phyloP scores from a whole-genome alignment of 2,113 vertebrate species.

The Motacilla alba region DNA sequence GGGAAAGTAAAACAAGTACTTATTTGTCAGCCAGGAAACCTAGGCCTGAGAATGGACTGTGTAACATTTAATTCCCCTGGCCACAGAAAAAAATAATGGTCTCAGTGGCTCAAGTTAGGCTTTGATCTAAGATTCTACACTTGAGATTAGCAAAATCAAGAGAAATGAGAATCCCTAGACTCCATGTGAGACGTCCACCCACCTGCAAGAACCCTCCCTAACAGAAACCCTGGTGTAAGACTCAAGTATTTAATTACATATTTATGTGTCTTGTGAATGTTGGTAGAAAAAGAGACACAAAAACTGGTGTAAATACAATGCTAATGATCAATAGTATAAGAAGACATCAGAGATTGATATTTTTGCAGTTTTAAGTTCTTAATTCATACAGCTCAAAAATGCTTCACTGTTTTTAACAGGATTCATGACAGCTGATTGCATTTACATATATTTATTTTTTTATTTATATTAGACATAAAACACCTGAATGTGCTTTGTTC shows the following conservation, averaged over 20 bases:
- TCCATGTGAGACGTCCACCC: not conserved
- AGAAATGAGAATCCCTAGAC: not conserved
- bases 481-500: not conserved
- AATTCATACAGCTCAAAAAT: not conserved
- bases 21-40: not conserved
- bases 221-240: not conserved
- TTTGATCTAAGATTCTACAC: not conserved
- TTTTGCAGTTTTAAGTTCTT: not conserved
- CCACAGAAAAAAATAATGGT: not conserved
- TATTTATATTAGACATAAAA: not conserved
- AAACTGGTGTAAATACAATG: not conserved
- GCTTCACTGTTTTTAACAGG: not conserved
- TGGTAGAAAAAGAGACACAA: not conserved
- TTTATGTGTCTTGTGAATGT: not conserved
- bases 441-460: not conserved
- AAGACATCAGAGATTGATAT: not conserved
- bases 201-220: not conserved
- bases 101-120: not conserved
- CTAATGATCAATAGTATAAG: not conserved
- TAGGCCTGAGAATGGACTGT: not conserved
- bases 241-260: not conserved
- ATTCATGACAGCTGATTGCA: not conserved
- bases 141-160: not conserved
- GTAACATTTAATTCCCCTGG: not conserved
- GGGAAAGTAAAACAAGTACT: not conserved